Conservation (phyloP, 2,888 invertebrate genomes). For the Drosophila maculinotata region DNA sequence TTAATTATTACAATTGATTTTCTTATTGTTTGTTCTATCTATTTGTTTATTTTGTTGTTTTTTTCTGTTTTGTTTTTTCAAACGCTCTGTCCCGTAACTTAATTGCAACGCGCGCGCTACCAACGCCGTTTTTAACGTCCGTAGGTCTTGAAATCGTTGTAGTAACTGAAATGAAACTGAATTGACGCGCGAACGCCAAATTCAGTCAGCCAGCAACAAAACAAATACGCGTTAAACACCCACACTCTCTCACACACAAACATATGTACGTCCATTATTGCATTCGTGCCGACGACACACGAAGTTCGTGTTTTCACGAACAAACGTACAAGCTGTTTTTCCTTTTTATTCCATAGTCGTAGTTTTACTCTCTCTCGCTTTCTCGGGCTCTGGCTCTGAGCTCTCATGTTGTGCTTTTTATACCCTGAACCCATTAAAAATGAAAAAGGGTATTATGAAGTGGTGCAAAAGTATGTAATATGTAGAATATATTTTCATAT, state of each 20-base stretch:
- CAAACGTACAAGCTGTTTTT: conserved; percentile 29
- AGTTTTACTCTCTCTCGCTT: conserved; percentile 4
- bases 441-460: too few species aligned
- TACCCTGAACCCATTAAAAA: too few species aligned
- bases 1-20: too few species aligned
- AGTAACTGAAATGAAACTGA: conserved; percentile 75
- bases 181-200: conserved; percentile 67
- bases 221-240: conserved; percentile 42
- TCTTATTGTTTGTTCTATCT: conserved; percentile 33
- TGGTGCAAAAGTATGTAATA: too few species aligned
- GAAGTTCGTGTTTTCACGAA: conserved; percentile 26
- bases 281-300: conserved; percentile 51
- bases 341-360: conserved; percentile 16
- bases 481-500: too few species aligned
- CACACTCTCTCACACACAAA: conserved; percentile 28
- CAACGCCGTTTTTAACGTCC: conserved; percentile 70
- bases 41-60: conserved; percentile 32
- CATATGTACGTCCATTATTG: conserved; percentile 50
- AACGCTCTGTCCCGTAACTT: conserved; percentile 68
- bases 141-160: conserved; percentile 79
- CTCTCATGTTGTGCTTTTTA: too few species aligned
- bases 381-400: not conserved
- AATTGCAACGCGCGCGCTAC: conserved; percentile 73
- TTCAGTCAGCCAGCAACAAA: conserved; percentile 55
- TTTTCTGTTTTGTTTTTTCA: conserved; percentile 26